Conservation (phyloP, 2,888 invertebrate genomes). For the Drosophila anomalata region DNA sequence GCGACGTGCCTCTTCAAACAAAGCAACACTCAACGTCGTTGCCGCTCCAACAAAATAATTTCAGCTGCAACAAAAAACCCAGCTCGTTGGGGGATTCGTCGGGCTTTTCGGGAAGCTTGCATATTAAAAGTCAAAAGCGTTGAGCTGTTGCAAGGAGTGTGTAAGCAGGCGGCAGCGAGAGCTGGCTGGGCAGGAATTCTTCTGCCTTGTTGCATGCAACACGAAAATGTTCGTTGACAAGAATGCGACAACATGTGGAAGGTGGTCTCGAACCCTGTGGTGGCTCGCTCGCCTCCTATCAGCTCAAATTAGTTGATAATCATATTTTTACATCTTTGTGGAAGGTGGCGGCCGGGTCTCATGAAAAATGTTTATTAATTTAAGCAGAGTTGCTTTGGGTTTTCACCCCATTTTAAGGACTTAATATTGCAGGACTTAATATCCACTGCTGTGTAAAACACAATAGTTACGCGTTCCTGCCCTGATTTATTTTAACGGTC, state of each 20-base stretch:
- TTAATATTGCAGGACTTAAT: conserved; percentile 8
- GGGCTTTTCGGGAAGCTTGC: conserved; percentile 55
- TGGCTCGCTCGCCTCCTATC: conserved; percentile 1
- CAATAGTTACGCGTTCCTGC: conserved; percentile 43
- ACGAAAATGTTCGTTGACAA: conserved; percentile 69
- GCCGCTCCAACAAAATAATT: conserved; percentile 48
- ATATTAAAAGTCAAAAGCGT: conserved; percentile 76
- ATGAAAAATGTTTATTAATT: conserved; percentile 21
- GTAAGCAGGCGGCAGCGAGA: neutral
- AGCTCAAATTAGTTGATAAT: conserved; percentile 68
- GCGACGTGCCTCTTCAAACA: conserved; percentile 69
- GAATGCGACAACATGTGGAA: conserved; percentile 56
- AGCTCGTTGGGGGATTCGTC: neutral
- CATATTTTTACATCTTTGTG: conserved; percentile 53
- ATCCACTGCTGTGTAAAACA: conserved; percentile 11
- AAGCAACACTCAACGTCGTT: conserved; percentile 74
- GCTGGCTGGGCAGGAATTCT: conserved; percentile 5
- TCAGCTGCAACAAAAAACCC: conserved; percentile 56
- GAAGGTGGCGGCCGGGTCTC: conserved; percentile 7
- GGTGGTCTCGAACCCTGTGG: conserved; percentile 7
- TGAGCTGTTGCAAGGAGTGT: conserved; percentile 49
- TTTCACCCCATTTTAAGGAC: neutral
- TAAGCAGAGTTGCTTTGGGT: neutral
- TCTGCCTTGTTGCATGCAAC: conserved; percentile 65
- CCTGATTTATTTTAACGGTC: conserved; percentile 55